Evolutionary conservation across 2,113 vertebrate species (phyloP), one percentile per base, ranked within the genome.

Genomic region (Mesembrinibis cayennensis): DNA sequence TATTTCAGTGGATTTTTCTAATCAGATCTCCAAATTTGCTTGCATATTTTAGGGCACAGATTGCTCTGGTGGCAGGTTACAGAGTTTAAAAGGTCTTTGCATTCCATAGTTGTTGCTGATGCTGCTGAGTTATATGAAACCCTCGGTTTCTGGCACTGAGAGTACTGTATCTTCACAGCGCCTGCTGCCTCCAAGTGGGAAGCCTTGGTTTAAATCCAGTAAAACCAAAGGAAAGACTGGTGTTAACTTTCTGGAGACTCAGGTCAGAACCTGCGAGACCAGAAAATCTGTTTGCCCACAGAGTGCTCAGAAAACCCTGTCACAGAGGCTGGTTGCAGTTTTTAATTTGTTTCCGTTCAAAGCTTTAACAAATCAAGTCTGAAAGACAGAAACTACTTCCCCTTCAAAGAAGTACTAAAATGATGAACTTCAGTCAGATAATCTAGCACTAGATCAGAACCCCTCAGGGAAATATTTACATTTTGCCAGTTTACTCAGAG

Each of bases 401-500:
- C 21, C 11, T 79, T 98, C 78, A 81, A 94, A 97, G 94, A 85
- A 96, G 91, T 94, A 93, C 91, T 97, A 59, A 97, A 98, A 97
- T 96, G 38, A 98, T 97, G 95, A 96, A 89, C 97, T 97, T 95
- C 95, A 97, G 86, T 78, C 66, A 87, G 72, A 90, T 97, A 97
- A 98, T 96, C 97, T 96, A 96, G 67, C 77, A 93, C 82, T 97
- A 95, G 94, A 98, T 97, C 95, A 97, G 91, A 97, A 87, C 2
- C 49, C 96, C 91, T 93, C 61, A 58, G 97, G 97, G 95, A 97
- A 98, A 97, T 97, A 97, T 97, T 98, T 98, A 94, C 89, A 94
- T 97, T 96, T 98, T 97, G 70, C 94, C 89, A 92, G 96, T 97
- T 98, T 95, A 98, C 94, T 98, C 95, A 91, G 90, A 97, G 76